These are phyloP conservation scores for Eriosoma lanigerum DNA, from an alignment of 1,140 invertebrate genomes.

Conservation along the genomic window DNA sequence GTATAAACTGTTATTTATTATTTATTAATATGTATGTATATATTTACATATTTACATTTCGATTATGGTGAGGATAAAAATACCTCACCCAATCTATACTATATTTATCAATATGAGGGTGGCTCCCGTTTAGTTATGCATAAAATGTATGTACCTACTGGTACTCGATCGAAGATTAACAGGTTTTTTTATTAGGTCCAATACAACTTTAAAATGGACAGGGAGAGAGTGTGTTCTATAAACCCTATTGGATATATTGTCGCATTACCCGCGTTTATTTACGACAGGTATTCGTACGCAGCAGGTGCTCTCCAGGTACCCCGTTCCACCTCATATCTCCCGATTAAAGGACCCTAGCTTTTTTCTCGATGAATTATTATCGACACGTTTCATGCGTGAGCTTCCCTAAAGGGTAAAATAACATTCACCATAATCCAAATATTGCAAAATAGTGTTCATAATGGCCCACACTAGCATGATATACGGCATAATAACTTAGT, in stretches of 20 bases:
- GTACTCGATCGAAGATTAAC: constrained; percentile 34
- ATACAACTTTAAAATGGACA: constrained; percentile 22
- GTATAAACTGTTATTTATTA: constrained; percentile 17
- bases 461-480: constrained; percentile 32
- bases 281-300: constrained; percentile 39
- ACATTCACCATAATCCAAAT: constrained; percentile 50
- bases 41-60: not conserved
- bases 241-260: constrained; percentile 48
- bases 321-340: constrained; percentile 42
- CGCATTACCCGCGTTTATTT: constrained; percentile 48
- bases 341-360: constrained; percentile 46
- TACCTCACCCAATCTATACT: not conserved
- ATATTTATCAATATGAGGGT: constrained; percentile 26
- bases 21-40: constrained; percentile 14
- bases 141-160: constrained; percentile 12
- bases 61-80: not conserved
- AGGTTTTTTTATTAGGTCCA: constrained; percentile 44
- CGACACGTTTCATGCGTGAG: constrained; percentile 49
- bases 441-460: constrained; percentile 51
- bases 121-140: not conserved
- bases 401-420: constrained; percentile 50
- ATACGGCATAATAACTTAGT: constrained; percentile 49
- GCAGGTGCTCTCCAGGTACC: constrained; percentile 44
- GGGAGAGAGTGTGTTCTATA: constrained; percentile 8
- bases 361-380: constrained; percentile 52